Percentiles rank a stretch among this genome's conserved stretches.
phyloP scores from a whole-genome alignment of 1,140 invertebrate species.

The Anthonomus grandis region DNA sequence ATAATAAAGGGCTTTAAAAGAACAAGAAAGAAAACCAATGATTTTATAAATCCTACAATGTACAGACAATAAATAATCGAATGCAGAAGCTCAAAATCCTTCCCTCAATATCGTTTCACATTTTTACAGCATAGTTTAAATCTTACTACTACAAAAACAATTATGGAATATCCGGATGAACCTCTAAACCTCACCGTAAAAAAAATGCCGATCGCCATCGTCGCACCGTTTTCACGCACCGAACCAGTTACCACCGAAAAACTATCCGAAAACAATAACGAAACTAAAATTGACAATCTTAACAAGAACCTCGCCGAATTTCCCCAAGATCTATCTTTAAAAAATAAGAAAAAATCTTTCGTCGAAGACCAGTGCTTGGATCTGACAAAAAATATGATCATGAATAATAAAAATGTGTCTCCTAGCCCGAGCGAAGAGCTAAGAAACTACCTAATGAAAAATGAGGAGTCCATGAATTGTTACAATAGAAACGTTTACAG shows the following conservation, averaged over 20 bases:
- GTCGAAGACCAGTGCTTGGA: conserved; percentile 28
- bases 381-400: conserved; percentile 34
- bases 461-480: conserved; percentile 26
- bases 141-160: conserved; percentile 6
- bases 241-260: conserved; percentile 19
- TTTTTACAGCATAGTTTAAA: background rate
- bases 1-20: no score
- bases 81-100: no score
- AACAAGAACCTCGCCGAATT: conserved; percentile 5
- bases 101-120: no score
- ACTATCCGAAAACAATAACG: conserved; percentile 27
- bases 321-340: conserved; percentile 42
- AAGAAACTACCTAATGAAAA: conserved; percentile 36
- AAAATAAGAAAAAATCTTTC: conserved; percentile 31
- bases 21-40: no score
- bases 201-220: conserved; percentile 51
- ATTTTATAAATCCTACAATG: no score
- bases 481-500: conserved; percentile 38
- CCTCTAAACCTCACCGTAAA: conserved; percentile 51
- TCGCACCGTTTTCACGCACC: conserved; percentile 36
- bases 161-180: conserved; percentile 44
- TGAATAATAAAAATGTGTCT: conserved; percentile 24
- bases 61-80: no score
- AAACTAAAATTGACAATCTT: conserved; percentile 15
- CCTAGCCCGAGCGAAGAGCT: conserved; percentile 35